Evolutionary conservation across 37 sponge, comb jelly and placozoan species (phyloP), one percentile per base, ranked within the genome.

Genomic region (Beroe forskalii): DNA sequence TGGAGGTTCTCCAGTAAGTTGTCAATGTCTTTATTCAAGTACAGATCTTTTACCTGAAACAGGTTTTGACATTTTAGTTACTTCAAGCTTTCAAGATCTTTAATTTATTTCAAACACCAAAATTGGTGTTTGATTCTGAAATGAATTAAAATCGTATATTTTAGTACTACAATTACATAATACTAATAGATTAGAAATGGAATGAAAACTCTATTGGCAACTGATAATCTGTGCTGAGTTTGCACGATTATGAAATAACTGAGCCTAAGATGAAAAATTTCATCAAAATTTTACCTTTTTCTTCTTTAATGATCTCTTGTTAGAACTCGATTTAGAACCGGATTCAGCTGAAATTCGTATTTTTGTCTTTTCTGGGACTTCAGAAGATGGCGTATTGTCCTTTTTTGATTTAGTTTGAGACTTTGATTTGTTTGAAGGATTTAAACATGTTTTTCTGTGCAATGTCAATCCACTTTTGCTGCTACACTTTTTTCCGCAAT

Each of bases 401-500:
- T 48, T 48, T 12, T 48, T 32, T 37, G 36, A 32, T 69, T 69
- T 69, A 6, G 1, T 69, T 37, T 2, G 1, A 2, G 27, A 27
- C 72, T 35, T 69, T 14, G 72, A 4, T 36, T 35, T 36, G 32
- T 27, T 35, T 17, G 14, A 36, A 2, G 38, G 1, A 36, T 69
- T 69, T 14, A 36, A 37, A 69, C 72, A 69, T 0, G 72, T 36
- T 35, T 69, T 69, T 37, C 19, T 32, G 39, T 69, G 72, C 2
- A 36, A 20, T 14, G 72, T 69, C 17, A 69, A 32, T 17, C 72
- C 72, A 36, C 38, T 36, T 33, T 69, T 69, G 32, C 72, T 69
- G 39, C 38, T 41, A 44, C 44, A 80, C 55, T 80, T 41, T 48
- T 48, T 80, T 9, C 86, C 86, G 22, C 86, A 80, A 1, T 80